phyloP scores from a whole-genome alignment of 2,797 vertebrate genomes.

The Chaunax sp. region DNA sequence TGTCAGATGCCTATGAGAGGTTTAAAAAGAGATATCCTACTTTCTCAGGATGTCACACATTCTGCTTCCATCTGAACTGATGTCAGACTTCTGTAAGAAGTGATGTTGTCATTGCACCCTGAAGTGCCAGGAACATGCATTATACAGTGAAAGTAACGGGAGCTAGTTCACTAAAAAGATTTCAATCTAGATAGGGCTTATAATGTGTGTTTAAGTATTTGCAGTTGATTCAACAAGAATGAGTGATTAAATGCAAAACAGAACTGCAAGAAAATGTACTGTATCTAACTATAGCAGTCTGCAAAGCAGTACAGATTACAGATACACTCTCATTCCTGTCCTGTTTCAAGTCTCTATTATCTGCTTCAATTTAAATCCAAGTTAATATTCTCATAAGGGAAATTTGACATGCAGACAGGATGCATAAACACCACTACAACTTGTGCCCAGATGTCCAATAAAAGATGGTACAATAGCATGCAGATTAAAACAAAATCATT shows the following conservation, averaged over 20 bases:
- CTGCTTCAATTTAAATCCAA: too few relatives aligned
- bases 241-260: neutral
- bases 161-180: constrained; percentile 49
- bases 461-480: too few relatives aligned
- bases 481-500: too few relatives aligned
- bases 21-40: neutral
- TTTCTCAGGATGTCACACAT: neutral
- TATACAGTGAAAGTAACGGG: constrained; percentile 58
- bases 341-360: neutral
- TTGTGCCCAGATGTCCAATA: neutral
- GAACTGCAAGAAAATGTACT: neutral
- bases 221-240: neutral
- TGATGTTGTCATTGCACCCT: constrained; percentile 37
- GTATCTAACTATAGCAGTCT: neutral
- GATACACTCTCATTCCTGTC: neutral
- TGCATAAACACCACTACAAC: neutral
- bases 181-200: constrained; percentile 32
- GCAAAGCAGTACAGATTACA: neutral
- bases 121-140: constrained; percentile 56
- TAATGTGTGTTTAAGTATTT: constrained; percentile 12
- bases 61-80: constrained; percentile 15
- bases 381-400: too few relatives aligned
- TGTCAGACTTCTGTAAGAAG: constrained; percentile 38
- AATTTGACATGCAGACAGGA: too few relatives aligned
- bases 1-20: neutral